Base-by-base conservation (phyloP, 1,140 invertebrate genomes). In the Leptinotarsa lineolata region DNA sequence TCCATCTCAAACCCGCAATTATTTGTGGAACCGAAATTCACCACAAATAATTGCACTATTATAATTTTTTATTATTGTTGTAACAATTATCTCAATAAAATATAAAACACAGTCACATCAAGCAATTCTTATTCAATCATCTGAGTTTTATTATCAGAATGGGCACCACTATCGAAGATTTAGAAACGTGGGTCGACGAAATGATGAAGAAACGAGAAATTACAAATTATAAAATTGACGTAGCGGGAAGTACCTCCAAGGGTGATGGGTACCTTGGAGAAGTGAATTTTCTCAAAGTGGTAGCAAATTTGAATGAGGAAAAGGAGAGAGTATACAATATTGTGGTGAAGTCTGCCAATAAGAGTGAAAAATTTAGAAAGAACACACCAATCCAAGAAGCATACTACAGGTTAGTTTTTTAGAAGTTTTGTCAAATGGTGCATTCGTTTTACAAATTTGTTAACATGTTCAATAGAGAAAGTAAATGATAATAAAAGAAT, bases 221-320 rank as follows among this genome's bases (percentile, higher is more conserved):
- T 8, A 48, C 58, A 11, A 74, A 73, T 24, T 80, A 81, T 54
- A 74, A 77, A 48, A 13, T 80, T 13, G 75, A 77, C 21, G 22
- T 78, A 66, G 66, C 72, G 3, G 79, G 77, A 24, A 73, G 68
- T 39, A 61, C 73, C 0, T 64, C 45, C 11, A 80, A 80, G 73
- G 80, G 79, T 11, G 79, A 81, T 64, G 79, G 79, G 22, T 81
- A 81, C 70, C 58, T 81, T n/a, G 79, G 80, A n/a, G 74, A 79
- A 70, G 75, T 81, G 12, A 74, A 72, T 22, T 81, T 80, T 54
- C 66, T 80, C 18, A 77, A 77, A 61, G 74, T 80, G 1, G 46
- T 68, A 18, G 45, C 72, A 2, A 61, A 44, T 2, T 64, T 24
- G 13, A 73, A 74, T 24, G 46, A 72, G 4, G 71, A 66, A 20